Percentiles rank a stretch among this genome's conserved stretches.
Evolutionary conservation across 1,140 invertebrate species (phyloP).

Genomic region (Macrobrachium rosenbergii): DNA sequence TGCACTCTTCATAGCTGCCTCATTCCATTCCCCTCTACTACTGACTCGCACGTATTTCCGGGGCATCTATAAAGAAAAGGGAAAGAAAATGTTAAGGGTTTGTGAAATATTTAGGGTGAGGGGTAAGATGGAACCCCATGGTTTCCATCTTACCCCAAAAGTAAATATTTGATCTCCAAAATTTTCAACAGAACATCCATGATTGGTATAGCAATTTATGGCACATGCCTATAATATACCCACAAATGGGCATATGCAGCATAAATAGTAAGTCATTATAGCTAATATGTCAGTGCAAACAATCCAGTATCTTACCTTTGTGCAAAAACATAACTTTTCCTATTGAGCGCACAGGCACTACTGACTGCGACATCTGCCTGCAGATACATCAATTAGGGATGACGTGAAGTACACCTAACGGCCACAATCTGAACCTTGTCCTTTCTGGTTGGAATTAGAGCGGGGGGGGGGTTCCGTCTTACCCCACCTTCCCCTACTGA

Average conservation of each 20-base stretch:
- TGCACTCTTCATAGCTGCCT: too few species aligned
- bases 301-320: background rate
- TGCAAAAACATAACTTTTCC: background rate
- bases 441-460: background rate
- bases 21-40: conserved; percentile 26
- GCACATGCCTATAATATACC: background rate
- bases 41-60: conserved; percentile 36
- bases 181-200: background rate
- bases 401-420: background rate
- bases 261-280: conserved; percentile 1
- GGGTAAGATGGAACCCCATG: conserved; percentile 19
- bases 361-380: background rate
- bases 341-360: background rate
- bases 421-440: background rate
- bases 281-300: conserved; percentile 11
- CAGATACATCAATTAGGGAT: background rate
- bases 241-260: background rate
- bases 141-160: conserved; percentile 30
- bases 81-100: conserved; percentile 4
- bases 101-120: conserved; percentile 26
- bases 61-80: conserved; percentile 38
- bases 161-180: conserved; percentile 4
- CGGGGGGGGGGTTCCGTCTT: background rate
- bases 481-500: background rate
- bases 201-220: background rate